Base-by-base conservation (phyloP, 2,888 invertebrate species). In the Entomobrya multifasciata region DNA sequence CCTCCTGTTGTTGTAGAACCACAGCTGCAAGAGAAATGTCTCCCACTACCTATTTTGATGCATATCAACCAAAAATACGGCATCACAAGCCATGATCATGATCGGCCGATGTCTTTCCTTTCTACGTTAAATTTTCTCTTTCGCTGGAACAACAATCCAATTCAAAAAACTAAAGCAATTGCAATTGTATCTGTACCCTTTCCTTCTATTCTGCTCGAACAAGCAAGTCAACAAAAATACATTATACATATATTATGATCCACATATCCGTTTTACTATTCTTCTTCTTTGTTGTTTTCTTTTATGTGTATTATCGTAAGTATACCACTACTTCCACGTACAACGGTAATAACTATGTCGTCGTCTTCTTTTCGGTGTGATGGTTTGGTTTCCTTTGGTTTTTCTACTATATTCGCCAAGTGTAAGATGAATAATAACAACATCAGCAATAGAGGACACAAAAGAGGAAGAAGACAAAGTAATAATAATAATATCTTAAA, bases 251-350 rank as follows among this genome's bases (percentile, higher is more conserved):
- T 70, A 67, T 67, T 76, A 55, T 36, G 76, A 72, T 52, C 52
- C 55, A 76, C 41, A 76, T 36, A 76, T 76, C 76, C 76, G 76
- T 55, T 76, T 57, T 55, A 55, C 76, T 76, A 52, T 30, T 76
- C 36, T 76, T 57, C 76, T 67, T 67, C 62, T 25, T 60, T 67
- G 67, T 67, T 67, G 41, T 67, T 44, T 67, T 67, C 44, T 67
- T 67, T 44, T 67, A 67, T 65, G 65, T 65, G 17, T 30, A 65
- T 65, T 20, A 67, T 67, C 8, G 36, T 36, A 6, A 8, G 20
- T 44, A 11, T 67, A 67, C 36, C 8, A 36, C 8, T 36, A 6
- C 22, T 41, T 67, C 67, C 67, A 44, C 62, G 36, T 67, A 65
- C 13, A 49, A 5, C 13, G 4, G 13, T 36, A 36, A 65, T 65